A percentile compares a stretch with the other conserved stretches of the same genome.
Conservation (phyloP, 2,113 vertebrate species). For the Pseudorectes ferrugineus region DNA sequence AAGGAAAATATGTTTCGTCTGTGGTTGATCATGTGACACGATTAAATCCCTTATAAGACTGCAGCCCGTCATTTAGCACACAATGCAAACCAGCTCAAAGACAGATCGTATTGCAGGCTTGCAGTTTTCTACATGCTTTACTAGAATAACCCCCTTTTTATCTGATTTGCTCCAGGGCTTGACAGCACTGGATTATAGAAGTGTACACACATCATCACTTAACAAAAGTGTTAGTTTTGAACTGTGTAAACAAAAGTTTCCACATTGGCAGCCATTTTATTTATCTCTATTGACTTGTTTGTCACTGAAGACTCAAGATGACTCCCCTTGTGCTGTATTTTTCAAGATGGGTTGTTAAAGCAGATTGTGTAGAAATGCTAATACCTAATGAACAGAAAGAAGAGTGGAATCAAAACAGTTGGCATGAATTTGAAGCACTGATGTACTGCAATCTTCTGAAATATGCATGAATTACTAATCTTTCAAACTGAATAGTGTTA, state of each 20-base stretch:
- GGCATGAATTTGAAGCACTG: neutral
- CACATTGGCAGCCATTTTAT: neutral
- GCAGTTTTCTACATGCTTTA: constrained; percentile 13
- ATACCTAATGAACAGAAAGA: neutral
- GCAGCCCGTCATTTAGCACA: constrained; percentile 1
- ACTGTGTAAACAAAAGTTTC: constrained; percentile 14
- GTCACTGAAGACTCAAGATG: neutral
- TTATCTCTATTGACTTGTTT: neutral
- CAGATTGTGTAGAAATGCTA: neutral
- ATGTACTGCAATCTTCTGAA: neutral
- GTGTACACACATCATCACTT: constrained; percentile 28
- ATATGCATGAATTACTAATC: neutral
- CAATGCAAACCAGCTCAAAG: neutral
- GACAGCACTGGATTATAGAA: neutral
- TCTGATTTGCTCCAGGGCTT: constrained; percentile 15
- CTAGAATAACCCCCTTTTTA: neutral
- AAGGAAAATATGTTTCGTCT: neutral
- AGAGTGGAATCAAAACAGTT: neutral
- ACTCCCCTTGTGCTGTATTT: neutral
- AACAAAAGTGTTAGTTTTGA: constrained; percentile 4
- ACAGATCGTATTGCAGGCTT: neutral
- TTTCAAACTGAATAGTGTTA: neutral
- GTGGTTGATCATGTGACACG: neutral
- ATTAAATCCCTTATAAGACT: constrained; percentile 15
- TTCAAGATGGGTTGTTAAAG: neutral